phyloP scores from a whole-genome alignment of 2,113 vertebrate species.

The Podocnemis expansa region DNA sequence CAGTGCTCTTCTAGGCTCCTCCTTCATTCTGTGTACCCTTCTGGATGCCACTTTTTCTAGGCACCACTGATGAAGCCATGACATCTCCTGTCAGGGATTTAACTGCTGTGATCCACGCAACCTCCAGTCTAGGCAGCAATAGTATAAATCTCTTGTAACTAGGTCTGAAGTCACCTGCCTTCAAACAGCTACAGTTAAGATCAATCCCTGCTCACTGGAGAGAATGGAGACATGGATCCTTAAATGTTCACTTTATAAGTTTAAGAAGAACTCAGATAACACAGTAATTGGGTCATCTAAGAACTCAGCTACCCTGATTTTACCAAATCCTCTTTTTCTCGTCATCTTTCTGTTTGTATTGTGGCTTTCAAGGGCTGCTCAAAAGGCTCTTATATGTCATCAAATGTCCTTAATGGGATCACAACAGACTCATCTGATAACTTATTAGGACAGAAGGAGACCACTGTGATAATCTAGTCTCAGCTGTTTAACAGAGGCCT shows the following conservation, averaged over 20 bases:
- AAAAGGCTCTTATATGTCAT: background rate
- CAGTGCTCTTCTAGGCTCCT: background rate
- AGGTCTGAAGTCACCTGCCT: no score
- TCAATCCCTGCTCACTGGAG: no score
- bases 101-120: background rate
- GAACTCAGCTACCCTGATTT: background rate
- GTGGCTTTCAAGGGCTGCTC: background rate
- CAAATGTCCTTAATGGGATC: background rate
- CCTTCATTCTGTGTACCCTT: background rate
- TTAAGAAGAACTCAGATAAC: no score
- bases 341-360: background rate
- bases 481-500: background rate
- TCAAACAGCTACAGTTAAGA: no score
- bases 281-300: background rate
- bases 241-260: no score
- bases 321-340: background rate
- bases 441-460: background rate
- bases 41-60: background rate
- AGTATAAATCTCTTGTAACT: no score
- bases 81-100: background rate
- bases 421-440: background rate
- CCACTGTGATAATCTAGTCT: accelerated
- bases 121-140: no score
- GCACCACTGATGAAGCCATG: no score
- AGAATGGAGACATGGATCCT: no score